phyloP scores from a whole-genome alignment of 2,797 vertebrate species.

The Glossophaga mutica region DNA sequence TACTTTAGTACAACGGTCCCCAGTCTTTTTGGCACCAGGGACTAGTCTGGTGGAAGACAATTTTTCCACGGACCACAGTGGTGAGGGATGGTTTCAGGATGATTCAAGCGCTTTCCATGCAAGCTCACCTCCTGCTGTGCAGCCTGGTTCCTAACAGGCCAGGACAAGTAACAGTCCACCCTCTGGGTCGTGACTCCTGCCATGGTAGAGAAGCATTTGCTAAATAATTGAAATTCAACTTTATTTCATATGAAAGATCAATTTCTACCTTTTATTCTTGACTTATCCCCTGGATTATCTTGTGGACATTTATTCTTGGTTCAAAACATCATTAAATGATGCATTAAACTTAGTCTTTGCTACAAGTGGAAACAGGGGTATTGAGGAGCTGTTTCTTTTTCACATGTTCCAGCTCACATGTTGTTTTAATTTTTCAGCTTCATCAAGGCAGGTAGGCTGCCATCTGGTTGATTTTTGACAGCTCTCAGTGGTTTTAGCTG shows the following conservation, averaged over 20 bases:
- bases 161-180: too few species aligned
- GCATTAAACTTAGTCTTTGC: neutral
- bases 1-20: neutral
- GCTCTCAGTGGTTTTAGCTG: constrained; percentile 33
- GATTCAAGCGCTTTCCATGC: too few species aligned
- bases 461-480: constrained; percentile 42
- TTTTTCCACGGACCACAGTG: too few species aligned
- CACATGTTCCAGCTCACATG: neutral
- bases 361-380: neutral
- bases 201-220: neutral
- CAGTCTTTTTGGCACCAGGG: too few species aligned
- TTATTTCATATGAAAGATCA: neutral
- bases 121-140: too few species aligned
- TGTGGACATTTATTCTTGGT: neutral
- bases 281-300: neutral
- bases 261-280: constrained; percentile 14
- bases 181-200: too few species aligned
- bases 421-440: constrained; percentile 41
- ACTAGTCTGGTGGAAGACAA: too few species aligned
- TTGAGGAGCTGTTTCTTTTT: neutral
- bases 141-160: too few species aligned
- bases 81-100: too few species aligned
- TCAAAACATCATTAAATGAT: constrained; percentile 16
- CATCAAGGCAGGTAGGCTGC: constrained; percentile 48
- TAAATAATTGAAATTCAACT: neutral